Base-by-base conservation (phyloP, 2,888 invertebrate species). In the Heliconius hortense region DNA sequence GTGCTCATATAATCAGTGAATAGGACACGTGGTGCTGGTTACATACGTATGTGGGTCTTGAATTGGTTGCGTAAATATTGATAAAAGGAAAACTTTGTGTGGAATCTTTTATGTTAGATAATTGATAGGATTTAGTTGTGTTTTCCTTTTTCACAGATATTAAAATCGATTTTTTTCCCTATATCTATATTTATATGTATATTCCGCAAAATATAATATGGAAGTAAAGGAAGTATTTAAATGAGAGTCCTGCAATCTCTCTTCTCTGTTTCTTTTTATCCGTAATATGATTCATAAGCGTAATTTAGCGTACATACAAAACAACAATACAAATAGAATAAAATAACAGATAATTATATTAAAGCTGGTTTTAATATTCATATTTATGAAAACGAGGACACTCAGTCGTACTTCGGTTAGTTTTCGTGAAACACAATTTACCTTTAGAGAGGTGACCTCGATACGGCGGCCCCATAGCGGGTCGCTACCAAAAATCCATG, bases 401-500 rank as follows among this genome's bases (percentile, higher is more conserved):
- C 53, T 53, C 26, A 68, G 10, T 28, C 53, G 21, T n/a, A 68
- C 53, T 59, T 59, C 59, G 35, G 48, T 18, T 26, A 35, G 24
- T 15, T 53, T 74, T 63, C 35, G 31, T 39, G 24, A 75, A 71
- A 70, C 26, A 56, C 35, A 59, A 28, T 71, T 74, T 71, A 59
- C 56, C 28, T 75, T 69, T 56, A 56, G 28, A 64, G 74, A 64
- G 70, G n/a, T 63, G 74, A 71, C 74, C 70, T 75, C 53, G 69
- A 43, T 75, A 64, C 69, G 35, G 48, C 31, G 70, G 43, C 74
- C 70, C 26, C 64, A 56, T 59, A 71, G 63, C 70, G 64, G 28
- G 11, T 59, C 64, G 56, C 66, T 70, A 66, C 71, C 72, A 26
- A 72, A 74, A 76, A 48, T 24, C 72, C 72, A 76, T 76, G 76